Evolutionary conservation across 2,113 vertebrate species (phyloP).

Genomic region (Sander vitreus): DNA sequence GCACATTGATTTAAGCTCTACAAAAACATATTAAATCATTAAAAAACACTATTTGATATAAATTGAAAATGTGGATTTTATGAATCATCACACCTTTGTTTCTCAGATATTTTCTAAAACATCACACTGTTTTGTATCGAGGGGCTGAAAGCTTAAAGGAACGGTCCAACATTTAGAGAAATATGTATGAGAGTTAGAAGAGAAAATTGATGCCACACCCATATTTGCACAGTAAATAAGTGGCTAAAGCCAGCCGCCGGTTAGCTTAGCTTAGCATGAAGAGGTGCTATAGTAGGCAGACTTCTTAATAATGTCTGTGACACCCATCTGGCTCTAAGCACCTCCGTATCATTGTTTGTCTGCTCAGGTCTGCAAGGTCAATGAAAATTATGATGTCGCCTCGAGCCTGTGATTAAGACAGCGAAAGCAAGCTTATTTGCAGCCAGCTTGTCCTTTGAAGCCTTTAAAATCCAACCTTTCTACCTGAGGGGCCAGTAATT

Average conservation of each 20-base stretch:
- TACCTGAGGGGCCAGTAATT: slow-evolving; percentile 57
- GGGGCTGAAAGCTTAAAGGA: neutral
- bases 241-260: neutral
- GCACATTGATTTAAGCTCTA: neutral
- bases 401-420: slow-evolving; percentile 20
- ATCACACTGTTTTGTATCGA: neutral
- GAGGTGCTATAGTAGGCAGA: no score
- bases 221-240: neutral
- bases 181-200: neutral
- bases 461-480: slow-evolving; percentile 51
- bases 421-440: slow-evolving; percentile 36
- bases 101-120: neutral
- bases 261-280: slow-evolving; percentile 5
- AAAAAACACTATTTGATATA: neutral
- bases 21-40: neutral
- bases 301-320: neutral
- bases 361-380: slow-evolving; percentile 54
- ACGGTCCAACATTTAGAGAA: neutral
- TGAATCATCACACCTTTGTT: neutral
- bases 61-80: neutral
- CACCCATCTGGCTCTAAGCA: neutral
- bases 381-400: slow-evolving; percentile 36
- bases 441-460: slow-evolving; percentile 51
- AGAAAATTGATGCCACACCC: neutral
- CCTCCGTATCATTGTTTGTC: neutral